Evolutionary conservation across 2,888 invertebrate species (phyloP), one percentile per base, ranked within the genome.

Genomic region (Tanytarsus gracilentus): DNA sequence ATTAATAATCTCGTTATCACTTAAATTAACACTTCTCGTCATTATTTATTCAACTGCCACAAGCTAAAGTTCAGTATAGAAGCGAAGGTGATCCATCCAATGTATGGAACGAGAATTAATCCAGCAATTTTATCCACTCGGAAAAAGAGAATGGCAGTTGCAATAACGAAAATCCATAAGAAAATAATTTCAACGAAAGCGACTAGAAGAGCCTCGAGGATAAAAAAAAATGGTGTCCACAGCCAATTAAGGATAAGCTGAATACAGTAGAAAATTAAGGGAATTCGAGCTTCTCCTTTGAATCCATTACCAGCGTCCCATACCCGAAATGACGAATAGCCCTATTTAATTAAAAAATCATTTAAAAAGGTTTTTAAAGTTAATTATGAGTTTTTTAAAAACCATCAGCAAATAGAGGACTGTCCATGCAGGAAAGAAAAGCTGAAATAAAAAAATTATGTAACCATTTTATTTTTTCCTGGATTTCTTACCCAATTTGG

Each of bases 171-270:
- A 14, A 44, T 9, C 44, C 44, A 40, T 14, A 44, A 29, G 7
- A 44, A 11, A 3, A 27, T n/a, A 18, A 56, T 56, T 26, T 44
- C 56, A 3, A 56, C 26, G n/a, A 59, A 49, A 9, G 50, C 49
- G 30, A 30, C 26, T 18, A 30, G 30, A 26, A 59, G 30, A 18
- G 21, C 59, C 7, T 33, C 21, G 3, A 26, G 7, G 8, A 18
- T 23, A 16, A 59, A 59, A 48, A 59, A 59, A 11, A 59, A 21
- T 23, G 59, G 59, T 2, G 59, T 49, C 59, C 59, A 59, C 1
- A 25, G 6, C 59, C 59, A 59, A 23, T 59, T 59, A 14, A 59
- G 14, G 16, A 59, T 14, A 1, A 59, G 49, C 11, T 59, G 59
- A 49, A 59, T 30, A 6, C 11, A 8, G 30, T 25, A 59, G 2